Percentiles rank a stretch among this genome's conserved stretches.
Evolutionary conservation across 2,888 invertebrate species (phyloP).

Genomic region (Arge pagana): DNA sequence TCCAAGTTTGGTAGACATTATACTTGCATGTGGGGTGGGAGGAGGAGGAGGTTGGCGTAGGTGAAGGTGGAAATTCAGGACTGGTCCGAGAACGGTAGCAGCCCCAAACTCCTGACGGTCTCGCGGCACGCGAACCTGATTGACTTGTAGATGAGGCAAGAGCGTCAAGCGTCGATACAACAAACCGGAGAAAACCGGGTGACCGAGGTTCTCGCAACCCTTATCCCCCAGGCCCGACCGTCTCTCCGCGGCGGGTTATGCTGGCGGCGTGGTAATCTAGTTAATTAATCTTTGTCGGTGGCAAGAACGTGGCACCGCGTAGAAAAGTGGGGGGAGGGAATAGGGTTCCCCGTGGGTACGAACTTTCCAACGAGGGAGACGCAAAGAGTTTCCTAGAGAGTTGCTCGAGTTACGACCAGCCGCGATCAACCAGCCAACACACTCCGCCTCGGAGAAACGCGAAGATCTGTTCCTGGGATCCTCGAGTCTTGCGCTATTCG

Average conservation of each 20-base stretch:
- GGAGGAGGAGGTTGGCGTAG: constrained; percentile 27
- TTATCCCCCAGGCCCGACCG: constrained; percentile 25
- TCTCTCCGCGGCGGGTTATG: constrained; percentile 14
- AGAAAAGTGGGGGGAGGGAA: neutral
- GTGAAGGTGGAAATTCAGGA: constrained; percentile 29
- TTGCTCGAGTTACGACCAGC: too few species aligned
- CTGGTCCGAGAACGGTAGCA: constrained; percentile 30
- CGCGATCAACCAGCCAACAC: too few species aligned
- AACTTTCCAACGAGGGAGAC: constrained; percentile 15
- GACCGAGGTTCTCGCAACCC: constrained; percentile 13
- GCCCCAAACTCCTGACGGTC: constrained; percentile 48
- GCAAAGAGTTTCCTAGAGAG: too few species aligned
- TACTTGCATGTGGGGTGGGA: constrained; percentile 48
- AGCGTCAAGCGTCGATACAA: constrained; percentile 56
- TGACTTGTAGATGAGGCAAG: constrained; percentile 59
- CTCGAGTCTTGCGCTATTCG: too few species aligned
- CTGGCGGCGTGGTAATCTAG: constrained; percentile 48
- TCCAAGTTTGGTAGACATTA: constrained; percentile 46
- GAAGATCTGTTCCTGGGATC: too few species aligned
- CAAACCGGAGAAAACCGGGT: constrained; percentile 16
- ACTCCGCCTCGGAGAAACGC: too few species aligned
- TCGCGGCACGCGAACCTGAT: constrained; percentile 55
- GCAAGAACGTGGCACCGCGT: constrained; percentile 33
- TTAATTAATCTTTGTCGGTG: constrained; percentile 55
- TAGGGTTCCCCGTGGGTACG: neutral